Base-by-base conservation (phyloP, 37 sponge, comb jelly and placozoan genomes). In the Diacarnus erythraeanus region DNA sequence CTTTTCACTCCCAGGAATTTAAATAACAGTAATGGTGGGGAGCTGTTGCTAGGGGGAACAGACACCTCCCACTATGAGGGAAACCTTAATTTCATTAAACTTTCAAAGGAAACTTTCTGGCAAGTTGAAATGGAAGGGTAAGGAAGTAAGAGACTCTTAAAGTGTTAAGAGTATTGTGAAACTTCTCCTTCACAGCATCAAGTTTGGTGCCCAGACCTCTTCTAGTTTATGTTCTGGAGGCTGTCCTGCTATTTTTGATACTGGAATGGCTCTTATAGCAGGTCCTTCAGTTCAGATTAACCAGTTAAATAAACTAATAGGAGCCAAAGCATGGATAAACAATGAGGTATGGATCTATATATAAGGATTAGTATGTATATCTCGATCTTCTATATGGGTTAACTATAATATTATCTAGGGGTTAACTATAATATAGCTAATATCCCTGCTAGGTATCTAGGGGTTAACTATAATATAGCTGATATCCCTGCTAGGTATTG, bases 191-290 rank as follows among this genome's bases (percentile, higher is more conserved):
- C n/a, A 69, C 69, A 76, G 77, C 12, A 60, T 76, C 27, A 59
- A 76, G 61, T 26, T 76, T 3, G 61, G 61, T 38, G 77, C 61
- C 33, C 18, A 37, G 60, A 59, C 59, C 3, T 76, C 61, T 38
- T 1, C 63, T 1, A 56, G 57, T 60, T n/a, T n/a, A n/a, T 92
- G 84, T 60, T 22, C 44, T 18, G n/a, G n/a, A n/a, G 92, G 90
- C 2, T 98, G 99, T 59, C 58, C 80, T 38, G 96, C 99, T 34
- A 96, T 98, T 77, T 91, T 96, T 75, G 99, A 98, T 59, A 98
- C 99, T 1, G 99, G 99, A 2, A 96, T 96, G 42, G 94, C 97
- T 34, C 91, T 98, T 34, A 80, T 98, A 57, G 92, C 84, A 66
- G 99, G 99, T 42, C 99, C 99, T 9, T 67, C 73, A 3, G 88